A percentile compares a stretch with the other conserved stretches of the same genome.
These are phyloP conservation scores for Apotomis turbidana DNA, from an alignment of 2,888 invertebrate species.

Conservation along the genomic window DNA sequence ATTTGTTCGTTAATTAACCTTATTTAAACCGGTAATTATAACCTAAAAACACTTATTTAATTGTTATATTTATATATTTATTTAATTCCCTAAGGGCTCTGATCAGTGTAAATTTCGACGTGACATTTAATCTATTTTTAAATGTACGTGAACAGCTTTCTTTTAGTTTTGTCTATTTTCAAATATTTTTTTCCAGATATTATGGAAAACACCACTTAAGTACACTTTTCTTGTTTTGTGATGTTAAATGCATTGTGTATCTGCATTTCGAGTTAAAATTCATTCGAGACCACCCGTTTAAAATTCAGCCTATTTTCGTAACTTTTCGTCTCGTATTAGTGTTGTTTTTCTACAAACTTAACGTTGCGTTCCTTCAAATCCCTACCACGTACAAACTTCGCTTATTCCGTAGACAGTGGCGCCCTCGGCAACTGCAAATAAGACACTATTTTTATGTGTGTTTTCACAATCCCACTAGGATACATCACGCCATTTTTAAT, in stretches of 20 bases:
- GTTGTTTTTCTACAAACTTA: constrained; percentile 1
- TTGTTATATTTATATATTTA: not conserved
- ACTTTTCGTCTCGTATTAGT: not conserved
- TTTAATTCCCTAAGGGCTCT: too few relatives aligned
- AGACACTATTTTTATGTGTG: constrained; percentile 12
- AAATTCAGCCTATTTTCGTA: constrained; percentile 14
- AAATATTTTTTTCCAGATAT: too few relatives aligned
- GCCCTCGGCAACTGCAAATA: not conserved
- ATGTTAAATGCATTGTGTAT: too few relatives aligned
- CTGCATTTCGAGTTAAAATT: not conserved
- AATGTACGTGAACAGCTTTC: too few relatives aligned
- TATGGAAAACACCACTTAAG: too few relatives aligned
- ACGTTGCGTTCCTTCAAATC: not conserved
- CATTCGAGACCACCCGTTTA: not conserved
- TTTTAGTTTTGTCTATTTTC: too few relatives aligned
- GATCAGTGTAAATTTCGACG: too few relatives aligned
- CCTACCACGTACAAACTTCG: not conserved
- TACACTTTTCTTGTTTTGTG: too few relatives aligned
- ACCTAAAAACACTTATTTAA: not conserved
- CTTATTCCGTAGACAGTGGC: not conserved
- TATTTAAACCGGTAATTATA: not conserved
- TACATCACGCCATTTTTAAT: constrained; percentile 34
- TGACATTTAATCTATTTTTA: too few relatives aligned
- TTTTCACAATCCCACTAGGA: constrained; percentile 24
- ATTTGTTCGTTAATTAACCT: not conserved